Evolutionary conservation across 2,797 vertebrate species (phyloP).

Genomic region (Numenius phaeopus): DNA sequence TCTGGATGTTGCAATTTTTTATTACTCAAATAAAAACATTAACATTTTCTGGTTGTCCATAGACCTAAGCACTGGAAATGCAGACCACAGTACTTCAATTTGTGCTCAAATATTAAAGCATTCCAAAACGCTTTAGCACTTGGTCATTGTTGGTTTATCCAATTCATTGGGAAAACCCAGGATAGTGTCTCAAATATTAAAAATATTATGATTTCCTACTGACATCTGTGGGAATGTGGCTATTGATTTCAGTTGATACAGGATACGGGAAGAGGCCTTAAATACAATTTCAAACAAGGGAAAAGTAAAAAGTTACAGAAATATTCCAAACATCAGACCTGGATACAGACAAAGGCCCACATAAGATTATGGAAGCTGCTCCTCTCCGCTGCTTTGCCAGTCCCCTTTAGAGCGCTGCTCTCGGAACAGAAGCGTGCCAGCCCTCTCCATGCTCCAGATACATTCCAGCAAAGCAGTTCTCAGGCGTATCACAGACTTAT

Average conservation of each 20-base stretch:
- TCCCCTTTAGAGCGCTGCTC: not conserved
- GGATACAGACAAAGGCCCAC: not conserved
- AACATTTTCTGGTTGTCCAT: not conserved
- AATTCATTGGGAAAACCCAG: not conserved
- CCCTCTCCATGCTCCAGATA: not conserved
- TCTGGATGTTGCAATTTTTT: not conserved
- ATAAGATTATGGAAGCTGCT: not conserved
- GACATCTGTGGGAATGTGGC: not conserved
- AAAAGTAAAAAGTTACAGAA: not conserved
- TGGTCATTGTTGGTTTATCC: not conserved
- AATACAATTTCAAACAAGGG: not conserved
- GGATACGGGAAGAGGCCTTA: not conserved
- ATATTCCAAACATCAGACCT: not conserved
- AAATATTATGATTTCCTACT: not conserved
- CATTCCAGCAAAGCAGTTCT: not conserved
- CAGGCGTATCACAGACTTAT: not conserved
- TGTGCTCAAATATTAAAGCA: not conserved
- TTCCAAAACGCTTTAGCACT: not conserved
- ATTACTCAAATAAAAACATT: not conserved
- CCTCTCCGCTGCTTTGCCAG: not conserved
- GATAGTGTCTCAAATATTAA: not conserved
- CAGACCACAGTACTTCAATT: not conserved
- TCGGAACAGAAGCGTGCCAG: not conserved
- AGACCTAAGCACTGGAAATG: not conserved
- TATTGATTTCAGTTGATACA: not conserved